Conservation (phyloP, 1,140 invertebrate genomes). For the Brachionus rubens region DNA sequence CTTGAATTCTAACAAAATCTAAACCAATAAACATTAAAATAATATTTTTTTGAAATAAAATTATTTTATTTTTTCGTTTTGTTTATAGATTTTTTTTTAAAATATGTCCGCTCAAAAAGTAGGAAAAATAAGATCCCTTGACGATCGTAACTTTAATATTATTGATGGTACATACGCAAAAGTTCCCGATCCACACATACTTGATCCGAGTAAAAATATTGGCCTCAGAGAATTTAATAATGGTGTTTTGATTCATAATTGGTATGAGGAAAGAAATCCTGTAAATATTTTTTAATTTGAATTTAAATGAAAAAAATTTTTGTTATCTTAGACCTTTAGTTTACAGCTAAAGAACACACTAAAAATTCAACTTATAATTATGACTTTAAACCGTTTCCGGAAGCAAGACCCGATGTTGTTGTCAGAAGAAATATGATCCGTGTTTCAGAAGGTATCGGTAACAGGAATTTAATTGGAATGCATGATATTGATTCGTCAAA, state of each 20-base stretch:
- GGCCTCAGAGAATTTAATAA: slow-evolving; percentile 42
- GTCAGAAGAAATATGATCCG: slow-evolving; percentile 8
- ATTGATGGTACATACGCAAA: slow-evolving; percentile 44
- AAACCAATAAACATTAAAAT: no score
- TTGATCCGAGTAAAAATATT: slow-evolving; percentile 17
- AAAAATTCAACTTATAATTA: slow-evolving; percentile 41
- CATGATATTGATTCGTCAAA: slow-evolving; percentile 36
- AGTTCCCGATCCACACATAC: slow-evolving; percentile 5
- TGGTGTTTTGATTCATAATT: slow-evolving; percentile 34
- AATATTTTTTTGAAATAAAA: no score
- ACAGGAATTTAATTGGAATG: slow-evolving; percentile 16
- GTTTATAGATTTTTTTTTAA: not conserved
- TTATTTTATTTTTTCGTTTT: no score
- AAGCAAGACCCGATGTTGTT: slow-evolving; percentile 4
- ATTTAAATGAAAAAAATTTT: not conserved
- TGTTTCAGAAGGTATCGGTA: slow-evolving; percentile 10
- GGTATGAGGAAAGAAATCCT: slow-evolving; percentile 41
- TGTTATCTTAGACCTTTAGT: not conserved
- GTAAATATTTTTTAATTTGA: not conserved
- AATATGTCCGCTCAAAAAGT: slow-evolving; percentile 12
- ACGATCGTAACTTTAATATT: not conserved
- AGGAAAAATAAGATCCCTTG: not conserved
- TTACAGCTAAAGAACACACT: not conserved
- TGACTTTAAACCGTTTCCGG: slow-evolving; percentile 23
- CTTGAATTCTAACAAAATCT: no score